Evolutionary conservation across 2,797 vertebrate species (phyloP).

Genomic region (Meda fulgida): DNA sequence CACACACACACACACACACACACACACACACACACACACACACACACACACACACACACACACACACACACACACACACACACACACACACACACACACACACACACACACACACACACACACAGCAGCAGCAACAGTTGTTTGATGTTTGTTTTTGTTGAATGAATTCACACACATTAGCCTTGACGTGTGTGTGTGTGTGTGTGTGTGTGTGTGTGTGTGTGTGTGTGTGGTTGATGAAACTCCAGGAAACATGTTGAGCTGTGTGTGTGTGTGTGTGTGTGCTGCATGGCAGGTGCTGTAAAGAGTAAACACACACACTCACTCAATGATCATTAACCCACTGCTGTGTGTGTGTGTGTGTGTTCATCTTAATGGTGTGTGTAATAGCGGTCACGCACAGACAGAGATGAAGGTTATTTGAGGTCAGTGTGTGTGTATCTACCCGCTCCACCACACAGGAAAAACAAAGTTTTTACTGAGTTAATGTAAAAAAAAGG

Average conservation of each 20-base stretch:
- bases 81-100: background rate
- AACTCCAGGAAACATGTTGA: conserved; percentile 63
- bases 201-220: conserved; percentile 21
- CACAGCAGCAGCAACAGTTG: conserved; percentile 2
- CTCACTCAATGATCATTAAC: conserved; percentile 54
- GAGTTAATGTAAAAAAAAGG: conserved; percentile 50
- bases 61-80: background rate
- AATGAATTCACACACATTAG: conserved; percentile 9
- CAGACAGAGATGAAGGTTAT: conserved; percentile 10
- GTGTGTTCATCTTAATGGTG: background rate
- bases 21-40: background rate
- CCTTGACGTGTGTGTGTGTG: conserved; percentile 31
- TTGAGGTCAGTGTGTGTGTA: background rate
- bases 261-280: conserved; percentile 39
- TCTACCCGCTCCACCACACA: background rate
- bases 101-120: background rate
- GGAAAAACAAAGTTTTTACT: background rate
- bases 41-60: background rate
- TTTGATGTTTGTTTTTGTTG: conserved; percentile 16
- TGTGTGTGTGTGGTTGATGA: conserved; percentile 60
- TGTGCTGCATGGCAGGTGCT: conserved; percentile 52
- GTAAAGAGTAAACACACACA: conserved; percentile 46
- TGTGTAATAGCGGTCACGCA: background rate
- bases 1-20: background rate
- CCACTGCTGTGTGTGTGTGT: conserved; percentile 43